Evolutionary conservation across 2,888 invertebrate genomes (phyloP).

Genomic region (Perizoma affinitatum): DNA sequence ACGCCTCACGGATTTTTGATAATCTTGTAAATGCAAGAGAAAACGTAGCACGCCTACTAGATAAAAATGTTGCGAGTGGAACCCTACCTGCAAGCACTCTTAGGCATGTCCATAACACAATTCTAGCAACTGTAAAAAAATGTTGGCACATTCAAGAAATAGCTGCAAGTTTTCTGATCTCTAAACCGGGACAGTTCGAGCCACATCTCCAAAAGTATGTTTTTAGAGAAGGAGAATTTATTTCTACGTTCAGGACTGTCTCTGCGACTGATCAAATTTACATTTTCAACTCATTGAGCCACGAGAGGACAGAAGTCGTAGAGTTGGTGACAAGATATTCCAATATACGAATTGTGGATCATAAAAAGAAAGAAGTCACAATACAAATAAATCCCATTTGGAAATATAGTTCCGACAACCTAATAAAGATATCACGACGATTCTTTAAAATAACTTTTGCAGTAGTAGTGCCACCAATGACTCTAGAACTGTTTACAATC

Average conservation of each 20-base stretch:
- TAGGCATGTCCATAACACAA: conserved; percentile 91
- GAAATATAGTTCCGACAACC: conserved; percentile 59
- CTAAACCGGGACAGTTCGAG: conserved; percentile 89
- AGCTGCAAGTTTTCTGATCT: conserved; percentile 83
- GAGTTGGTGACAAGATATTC: conserved; percentile 88
- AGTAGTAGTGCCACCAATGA: conserved; percentile 90
- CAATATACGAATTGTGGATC: conserved; percentile 89
- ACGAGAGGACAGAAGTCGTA: conserved; percentile 90
- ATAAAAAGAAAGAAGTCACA: conserved; percentile 81
- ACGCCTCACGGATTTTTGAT: conserved; percentile 79
- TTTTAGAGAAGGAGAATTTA: conserved; percentile 70
- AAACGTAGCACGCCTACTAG: conserved; percentile 94
- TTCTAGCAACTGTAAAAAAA: conserved; percentile 60
- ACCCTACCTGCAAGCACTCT: conserved; percentile 94
- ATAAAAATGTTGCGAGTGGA: conserved; percentile 98
- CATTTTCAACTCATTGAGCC: conserved; percentile 93
- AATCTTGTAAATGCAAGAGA: conserved; percentile 85
- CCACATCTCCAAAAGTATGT: conserved; percentile 78
- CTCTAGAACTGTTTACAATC: conserved; percentile 87
- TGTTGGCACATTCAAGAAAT: conserved; percentile 75
- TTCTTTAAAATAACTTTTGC: conserved; percentile 88
- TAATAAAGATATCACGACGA: conserved; percentile 61
- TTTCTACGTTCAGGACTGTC: conserved; percentile 73
- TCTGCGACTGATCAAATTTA: conserved; percentile 86
- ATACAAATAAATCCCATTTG: conserved; percentile 73